phyloP scores from a whole-genome alignment of 2,797 vertebrate species.

The Lagorchestes hirsutus region DNA sequence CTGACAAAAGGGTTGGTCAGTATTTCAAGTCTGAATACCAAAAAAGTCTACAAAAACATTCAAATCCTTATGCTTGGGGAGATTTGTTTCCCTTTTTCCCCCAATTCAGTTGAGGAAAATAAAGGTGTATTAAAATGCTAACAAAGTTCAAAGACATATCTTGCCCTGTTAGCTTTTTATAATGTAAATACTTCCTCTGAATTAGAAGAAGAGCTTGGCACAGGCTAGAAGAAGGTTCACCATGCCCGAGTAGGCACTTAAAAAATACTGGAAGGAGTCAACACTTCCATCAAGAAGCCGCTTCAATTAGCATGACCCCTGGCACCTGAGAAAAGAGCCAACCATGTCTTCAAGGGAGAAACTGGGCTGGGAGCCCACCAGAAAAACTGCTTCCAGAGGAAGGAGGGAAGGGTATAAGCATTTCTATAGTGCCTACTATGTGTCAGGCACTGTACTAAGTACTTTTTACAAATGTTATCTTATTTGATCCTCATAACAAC shows the following conservation, averaged over 20 bases:
- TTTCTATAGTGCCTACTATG: no score
- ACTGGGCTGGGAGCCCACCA: no score
- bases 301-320: neutral
- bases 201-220: neutral
- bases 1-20: constrained; percentile 71
- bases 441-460: no score
- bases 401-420: no score
- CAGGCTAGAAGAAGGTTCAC: neutral
- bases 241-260: neutral
- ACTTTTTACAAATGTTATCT: no score
- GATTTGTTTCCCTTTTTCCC: neutral
- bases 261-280: neutral
- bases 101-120: neutral
- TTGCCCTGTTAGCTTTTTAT: neutral
- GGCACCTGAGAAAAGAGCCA: neutral
- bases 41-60: constrained; percentile 63
- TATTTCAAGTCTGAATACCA: constrained; percentile 59
- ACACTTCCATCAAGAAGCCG: neutral
- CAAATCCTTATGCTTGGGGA: constrained; percentile 50
- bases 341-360: neutral
- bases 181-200: neutral
- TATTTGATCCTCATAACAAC: no score
- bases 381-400: no score
- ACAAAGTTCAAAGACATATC: neutral
- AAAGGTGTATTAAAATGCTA: neutral